Base-by-base conservation (phyloP, 1,140 invertebrate species). In the Cyrtorhinus lividipennis region DNA sequence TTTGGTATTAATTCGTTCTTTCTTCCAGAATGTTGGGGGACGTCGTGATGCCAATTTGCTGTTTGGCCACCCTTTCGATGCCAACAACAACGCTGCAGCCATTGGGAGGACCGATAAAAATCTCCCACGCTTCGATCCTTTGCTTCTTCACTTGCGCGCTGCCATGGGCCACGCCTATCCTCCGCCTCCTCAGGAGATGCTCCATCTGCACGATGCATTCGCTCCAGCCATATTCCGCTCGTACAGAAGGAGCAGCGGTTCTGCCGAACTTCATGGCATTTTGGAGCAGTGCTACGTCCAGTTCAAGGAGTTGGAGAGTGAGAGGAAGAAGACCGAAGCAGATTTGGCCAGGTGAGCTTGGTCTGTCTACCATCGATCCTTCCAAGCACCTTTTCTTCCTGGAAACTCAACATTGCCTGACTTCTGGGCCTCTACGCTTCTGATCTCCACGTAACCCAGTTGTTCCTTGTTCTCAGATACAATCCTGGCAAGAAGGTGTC, bases 301-400 rank as follows among this genome's bases (percentile, higher is more conserved):
- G 68, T 91, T 89, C 73, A 83, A 86, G 64, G 83, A 85, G 66
- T 70, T 91, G 26, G 89, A 91, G 69, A 85, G 87, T 62, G 88
- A 91, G 71, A 75, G 89, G 2, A 91, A 92, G 71, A 87, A 88
- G 68, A 90, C 87, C 2, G 89, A 92, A 70, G 88, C 88, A 1
- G 83, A 88, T 61, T 73, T 92, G 22, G 88, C 88, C 0, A 76
- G 87, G 2, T 83, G 87, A 65, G n/a, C n/a, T n/a, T n/a, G n/a
- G n/a, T n/a, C n/a, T n/a, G n/a, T n/a, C n/a, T n/a, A n/a, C n/a
- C n/a, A n/a, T n/a, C n/a, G 87, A 89, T 71, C 85, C 87, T 10
- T 87, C 88, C 8, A 38, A 61, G 20, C 30, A 60, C n/a, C n/a
- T n/a, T n/a, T n/a, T n/a, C n/a, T n/a, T n/a, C n/a, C n/a, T n/a